phyloP scores from a whole-genome alignment of 2,113 vertebrate genomes.

The Antechinus stuartii region DNA sequence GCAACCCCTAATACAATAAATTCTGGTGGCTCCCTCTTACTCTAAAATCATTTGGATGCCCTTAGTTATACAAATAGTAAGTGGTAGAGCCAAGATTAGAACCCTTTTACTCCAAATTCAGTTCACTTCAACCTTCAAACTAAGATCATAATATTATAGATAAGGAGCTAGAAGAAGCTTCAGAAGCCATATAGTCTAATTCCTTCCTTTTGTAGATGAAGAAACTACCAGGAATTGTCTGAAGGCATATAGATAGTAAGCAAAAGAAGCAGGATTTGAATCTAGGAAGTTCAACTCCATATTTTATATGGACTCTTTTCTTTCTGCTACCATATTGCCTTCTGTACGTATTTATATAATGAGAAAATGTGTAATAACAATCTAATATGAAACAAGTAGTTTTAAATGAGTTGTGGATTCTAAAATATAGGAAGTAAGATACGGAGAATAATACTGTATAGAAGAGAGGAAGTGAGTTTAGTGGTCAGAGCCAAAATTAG shows the following conservation, averaged over 20 bases:
- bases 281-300: neutral
- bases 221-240: neutral
- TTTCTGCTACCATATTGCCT: neutral
- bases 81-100: neutral
- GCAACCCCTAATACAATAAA: neutral
- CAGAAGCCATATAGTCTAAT: neutral
- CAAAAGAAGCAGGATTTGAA: neutral
- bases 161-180: neutral
- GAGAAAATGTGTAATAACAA: neutral
- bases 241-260: neutral
- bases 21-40: neutral
- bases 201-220: neutral
- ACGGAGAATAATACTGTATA: neutral
- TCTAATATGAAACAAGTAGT: neutral
- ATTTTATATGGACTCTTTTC: neutral
- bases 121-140: neutral
- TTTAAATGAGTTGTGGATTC: neutral
- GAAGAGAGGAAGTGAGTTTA: constrained; percentile 44
- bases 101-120: neutral
- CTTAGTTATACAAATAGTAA: neutral
- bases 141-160: neutral
- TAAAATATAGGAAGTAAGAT: constrained; percentile 14
- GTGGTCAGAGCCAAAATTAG: constrained; percentile 47
- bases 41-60: neutral
- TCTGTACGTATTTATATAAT: neutral